Percentiles rank a stretch among this genome's conserved stretches.
Evolutionary conservation across 2,113 vertebrate species (phyloP).

Genomic region (Proteles cristata): DNA sequence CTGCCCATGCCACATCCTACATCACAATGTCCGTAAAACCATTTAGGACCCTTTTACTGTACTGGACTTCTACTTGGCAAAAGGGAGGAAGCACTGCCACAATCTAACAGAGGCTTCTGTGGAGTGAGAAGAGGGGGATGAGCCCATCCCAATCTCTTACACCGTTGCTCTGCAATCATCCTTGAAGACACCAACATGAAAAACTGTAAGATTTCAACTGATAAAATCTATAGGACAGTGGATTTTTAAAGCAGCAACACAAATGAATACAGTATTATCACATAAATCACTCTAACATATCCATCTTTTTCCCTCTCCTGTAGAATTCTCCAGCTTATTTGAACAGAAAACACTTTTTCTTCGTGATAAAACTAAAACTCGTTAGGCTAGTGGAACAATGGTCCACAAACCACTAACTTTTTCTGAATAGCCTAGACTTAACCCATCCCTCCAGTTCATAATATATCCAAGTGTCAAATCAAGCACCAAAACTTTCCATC

Average conservation of each 20-base stretch:
- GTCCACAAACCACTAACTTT: background rate
- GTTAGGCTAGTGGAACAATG: background rate
- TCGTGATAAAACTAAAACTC: background rate
- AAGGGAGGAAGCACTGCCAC: background rate
- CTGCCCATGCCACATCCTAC: background rate
- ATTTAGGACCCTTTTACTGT: background rate
- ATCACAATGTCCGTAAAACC: background rate
- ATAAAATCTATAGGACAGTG: background rate
- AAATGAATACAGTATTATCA: background rate
- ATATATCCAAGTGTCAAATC: background rate
- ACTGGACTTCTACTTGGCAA: background rate
- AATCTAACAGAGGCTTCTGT: background rate
- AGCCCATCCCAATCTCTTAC: background rate
- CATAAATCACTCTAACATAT: slow-evolving; percentile 20
- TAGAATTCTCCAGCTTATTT: background rate
- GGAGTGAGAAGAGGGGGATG: background rate
- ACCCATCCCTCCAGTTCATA: background rate
- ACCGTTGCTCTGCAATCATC: background rate
- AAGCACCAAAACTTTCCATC: background rate
- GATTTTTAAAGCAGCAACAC: background rate
- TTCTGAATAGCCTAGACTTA: background rate
- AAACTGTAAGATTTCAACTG: slow-evolving; percentile 2
- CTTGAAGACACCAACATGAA: background rate
- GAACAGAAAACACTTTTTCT: background rate
- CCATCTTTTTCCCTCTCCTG: background rate